Conservation (phyloP, 2,888 invertebrate species). For the Plebejus anna region DNA sequence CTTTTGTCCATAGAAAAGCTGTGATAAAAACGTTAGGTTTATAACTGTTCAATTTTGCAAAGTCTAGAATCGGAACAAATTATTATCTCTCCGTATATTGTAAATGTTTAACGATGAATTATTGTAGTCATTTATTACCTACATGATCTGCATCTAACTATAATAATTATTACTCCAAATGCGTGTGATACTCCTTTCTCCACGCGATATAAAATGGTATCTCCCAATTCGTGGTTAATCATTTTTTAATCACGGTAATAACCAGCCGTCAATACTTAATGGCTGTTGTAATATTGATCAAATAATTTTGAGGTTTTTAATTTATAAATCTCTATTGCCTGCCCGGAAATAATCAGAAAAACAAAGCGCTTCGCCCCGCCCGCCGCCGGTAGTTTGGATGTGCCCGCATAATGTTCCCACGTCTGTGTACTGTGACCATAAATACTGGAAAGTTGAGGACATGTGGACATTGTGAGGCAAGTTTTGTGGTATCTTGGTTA, state of each 20-base stretch:
- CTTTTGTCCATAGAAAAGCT: too few species aligned
- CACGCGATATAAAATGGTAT: not conserved
- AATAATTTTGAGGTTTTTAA: slow-evolving; percentile 29
- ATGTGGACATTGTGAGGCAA: not conserved
- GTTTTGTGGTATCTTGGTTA: not conserved
- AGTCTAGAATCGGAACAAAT: too few species aligned
- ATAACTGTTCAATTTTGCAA: too few species aligned
- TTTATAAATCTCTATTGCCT: slow-evolving; percentile 52
- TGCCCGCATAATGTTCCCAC: slow-evolving; percentile 70
- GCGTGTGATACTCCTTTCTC: not conserved
- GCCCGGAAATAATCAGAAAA: slow-evolving; percentile 74
- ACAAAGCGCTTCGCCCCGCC: slow-evolving; percentile 69
- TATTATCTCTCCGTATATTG: too few species aligned
- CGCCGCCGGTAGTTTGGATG: slow-evolving; percentile 55
- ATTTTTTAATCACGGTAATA: slow-evolving; percentile 9
- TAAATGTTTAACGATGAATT: too few species aligned
- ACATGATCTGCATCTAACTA: not conserved
- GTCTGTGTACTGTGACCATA: slow-evolving; percentile 51
- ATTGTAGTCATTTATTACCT: too few species aligned
- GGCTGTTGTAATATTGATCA: slow-evolving; percentile 17
- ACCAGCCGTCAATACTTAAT: slow-evolving; percentile 19
- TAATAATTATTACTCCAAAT: not conserved
- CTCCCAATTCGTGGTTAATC: slow-evolving; percentile 8
- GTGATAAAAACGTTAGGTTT: too few species aligned
- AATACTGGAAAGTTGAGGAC: slow-evolving; percentile 25